Percentiles rank a stretch among this genome's conserved stretches.
Conservation (phyloP, 92 coral and sea anemone genomes). For the Blastomussa wellsi region DNA sequence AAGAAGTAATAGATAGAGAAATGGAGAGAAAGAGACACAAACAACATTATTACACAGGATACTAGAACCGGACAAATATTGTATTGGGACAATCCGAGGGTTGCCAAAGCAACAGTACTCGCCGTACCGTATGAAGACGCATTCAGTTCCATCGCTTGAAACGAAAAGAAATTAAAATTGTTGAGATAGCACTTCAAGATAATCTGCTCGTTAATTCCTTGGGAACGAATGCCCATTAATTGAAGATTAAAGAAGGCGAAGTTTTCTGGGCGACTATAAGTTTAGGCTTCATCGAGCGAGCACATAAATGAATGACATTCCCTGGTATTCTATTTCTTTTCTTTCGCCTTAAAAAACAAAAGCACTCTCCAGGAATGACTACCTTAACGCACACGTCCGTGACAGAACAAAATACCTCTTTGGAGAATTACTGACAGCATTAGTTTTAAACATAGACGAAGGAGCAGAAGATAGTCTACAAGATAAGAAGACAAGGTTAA, state of each 20-base stretch:
- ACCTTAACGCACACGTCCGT: background rate
- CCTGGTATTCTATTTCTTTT: background rate
- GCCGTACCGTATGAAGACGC: background rate
- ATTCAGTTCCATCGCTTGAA: background rate
- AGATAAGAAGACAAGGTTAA: background rate
- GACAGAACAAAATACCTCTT: background rate
- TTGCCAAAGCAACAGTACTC: background rate
- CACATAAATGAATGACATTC: background rate
- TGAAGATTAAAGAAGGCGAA: too few species aligned
- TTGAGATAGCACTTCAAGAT: background rate
- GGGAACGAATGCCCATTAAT: too few species aligned
- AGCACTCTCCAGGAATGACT: background rate
- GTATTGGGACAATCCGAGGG: background rate
- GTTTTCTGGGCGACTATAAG: too few species aligned
- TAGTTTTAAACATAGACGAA: background rate
- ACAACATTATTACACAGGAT: background rate
- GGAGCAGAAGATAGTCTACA: constrained; percentile 2
- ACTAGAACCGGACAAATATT: background rate
- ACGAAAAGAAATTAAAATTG: background rate
- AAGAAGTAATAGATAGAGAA: background rate
- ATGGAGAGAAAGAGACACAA: background rate
- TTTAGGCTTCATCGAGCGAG: too few species aligned
- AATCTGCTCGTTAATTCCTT: too few species aligned
- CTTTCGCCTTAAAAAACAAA: background rate
- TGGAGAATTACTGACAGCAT: background rate